A percentile compares a stretch with the other conserved stretches of the same genome.
phyloP scores from a whole-genome alignment of 2,888 invertebrate genomes.

The Bruchidius siliquastri region DNA sequence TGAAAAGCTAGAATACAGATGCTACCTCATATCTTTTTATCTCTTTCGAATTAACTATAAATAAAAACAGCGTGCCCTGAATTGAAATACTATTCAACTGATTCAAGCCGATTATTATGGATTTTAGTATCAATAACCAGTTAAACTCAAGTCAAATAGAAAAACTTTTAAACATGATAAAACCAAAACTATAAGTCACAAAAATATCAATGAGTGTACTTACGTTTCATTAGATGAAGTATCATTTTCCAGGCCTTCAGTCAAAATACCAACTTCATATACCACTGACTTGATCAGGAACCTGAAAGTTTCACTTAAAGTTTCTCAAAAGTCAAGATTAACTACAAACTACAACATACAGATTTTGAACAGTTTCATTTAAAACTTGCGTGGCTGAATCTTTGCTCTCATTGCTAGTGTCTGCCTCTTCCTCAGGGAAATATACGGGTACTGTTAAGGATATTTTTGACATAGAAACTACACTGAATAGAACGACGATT shows the following conservation, averaged over 20 bases:
- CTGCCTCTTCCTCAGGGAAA: constrained; percentile 4
- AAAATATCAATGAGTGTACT: constrained; percentile 18
- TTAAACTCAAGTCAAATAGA: no score
- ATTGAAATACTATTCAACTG: no score
- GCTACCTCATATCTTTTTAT: no score
- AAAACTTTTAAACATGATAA: no score
- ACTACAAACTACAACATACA: no score
- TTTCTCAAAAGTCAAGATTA: no score
- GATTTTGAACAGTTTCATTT: background rate
- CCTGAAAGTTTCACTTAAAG: constrained; percentile 34
- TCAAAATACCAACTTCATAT: constrained; percentile 58
- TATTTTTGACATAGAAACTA: constrained; percentile 7
- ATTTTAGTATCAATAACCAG: no score
- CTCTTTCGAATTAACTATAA: no score
- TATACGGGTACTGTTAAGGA: constrained; percentile 9
- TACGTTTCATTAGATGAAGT: constrained; percentile 40
- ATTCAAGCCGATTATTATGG: no score
- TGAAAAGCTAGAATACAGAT: no score
- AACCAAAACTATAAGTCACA: background rate
- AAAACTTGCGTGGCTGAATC: constrained; percentile 3
- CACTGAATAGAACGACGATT: constrained; percentile 2
- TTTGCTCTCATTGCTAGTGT: background rate
- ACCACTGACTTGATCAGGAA: constrained; percentile 56
- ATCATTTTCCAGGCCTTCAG: constrained; percentile 47
- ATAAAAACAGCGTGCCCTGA: no score